Evolutionary conservation across 2,888 invertebrate species (phyloP), one percentile per base, ranked within the genome.

Genomic region (Erebia palarica): DNA sequence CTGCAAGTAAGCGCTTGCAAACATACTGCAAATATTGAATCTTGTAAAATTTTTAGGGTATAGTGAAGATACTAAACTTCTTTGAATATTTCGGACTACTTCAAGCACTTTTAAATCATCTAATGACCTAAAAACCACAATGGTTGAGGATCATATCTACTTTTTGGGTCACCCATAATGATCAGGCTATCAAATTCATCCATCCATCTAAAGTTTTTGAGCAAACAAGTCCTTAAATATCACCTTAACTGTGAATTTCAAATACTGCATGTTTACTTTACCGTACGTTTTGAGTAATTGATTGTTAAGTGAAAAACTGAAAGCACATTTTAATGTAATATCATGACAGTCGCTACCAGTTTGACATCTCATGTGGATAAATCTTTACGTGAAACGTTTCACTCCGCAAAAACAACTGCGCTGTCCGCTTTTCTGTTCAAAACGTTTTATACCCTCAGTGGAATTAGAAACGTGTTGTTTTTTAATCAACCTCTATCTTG

Each of bases 391-490:
- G 14, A 42, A 68, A 70, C 78, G 78, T 84, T 83, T 83, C 85
- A 78, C 83, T 79, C 75, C 58, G 80, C 80, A 86, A 83, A 84
- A 85, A 83, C 78, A 68, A 68, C 74, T 69, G 74, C 55, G 58
- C 74, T 69, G 74, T 75, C 80, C 80, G 80, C 78, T 78, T 73
- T 71, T 78, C 77, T 79, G 80, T 80, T 81, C 78, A 80, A 77
- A 79, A 77, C 72, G 77, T 76, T 60, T 69, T 72, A 71, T 65
- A 66, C 71, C 60, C 65, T 51, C 70, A 64, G 60, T 69, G 59
- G 73, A 74, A 75, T 74, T 73, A 74, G 69, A 76, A 75, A 72
- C 60, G 70, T 67, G 71, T 67, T 75, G 69, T 70, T 75, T 76
- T 73, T 75, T 75, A 74, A 76, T 76, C 71, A 75, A 73, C 73